Evolutionary conservation across 92 coral and sea anemone species (phyloP).

Genomic region (Palythoa caribaeorum): DNA sequence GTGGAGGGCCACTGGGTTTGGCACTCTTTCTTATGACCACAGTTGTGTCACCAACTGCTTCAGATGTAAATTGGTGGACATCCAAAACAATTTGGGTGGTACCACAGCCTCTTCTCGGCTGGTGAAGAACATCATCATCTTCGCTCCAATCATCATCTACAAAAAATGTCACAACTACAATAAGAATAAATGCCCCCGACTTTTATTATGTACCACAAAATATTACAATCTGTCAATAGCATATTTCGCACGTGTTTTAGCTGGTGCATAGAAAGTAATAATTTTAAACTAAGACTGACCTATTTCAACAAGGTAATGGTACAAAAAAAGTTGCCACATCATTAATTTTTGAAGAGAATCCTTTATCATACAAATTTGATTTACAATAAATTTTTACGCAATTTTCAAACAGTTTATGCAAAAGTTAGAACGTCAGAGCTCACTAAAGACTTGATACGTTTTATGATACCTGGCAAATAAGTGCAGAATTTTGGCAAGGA

Average conservation of each 20-base stretch:
- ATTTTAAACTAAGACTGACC: not conserved
- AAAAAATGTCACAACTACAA: not conserved
- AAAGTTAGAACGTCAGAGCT: not conserved
- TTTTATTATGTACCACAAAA: not conserved
- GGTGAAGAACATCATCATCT: not conserved
- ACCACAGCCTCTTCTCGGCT: too few species aligned
- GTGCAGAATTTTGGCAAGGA: not conserved
- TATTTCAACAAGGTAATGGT: not conserved
- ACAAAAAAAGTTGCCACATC: not conserved
- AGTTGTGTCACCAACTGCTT: too few species aligned
- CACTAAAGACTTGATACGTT: not conserved
- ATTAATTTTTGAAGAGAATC: not conserved
- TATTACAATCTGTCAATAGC: not conserved
- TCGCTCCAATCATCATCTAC: not conserved
- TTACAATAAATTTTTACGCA: not conserved
- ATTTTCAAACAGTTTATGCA: not conserved
- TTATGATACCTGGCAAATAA: too few species aligned
- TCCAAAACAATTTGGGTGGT: too few species aligned
- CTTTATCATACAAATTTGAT: not conserved
- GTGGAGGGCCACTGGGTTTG: too few species aligned
- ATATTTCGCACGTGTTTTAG: not conserved
- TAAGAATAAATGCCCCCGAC: not conserved
- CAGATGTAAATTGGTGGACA: too few species aligned
- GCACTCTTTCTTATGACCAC: too few species aligned
- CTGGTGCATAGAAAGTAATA: not conserved